phyloP scores from a whole-genome alignment of 53 echinoderm and acorn worm genomes.

The Hippasteria phrygiana region DNA sequence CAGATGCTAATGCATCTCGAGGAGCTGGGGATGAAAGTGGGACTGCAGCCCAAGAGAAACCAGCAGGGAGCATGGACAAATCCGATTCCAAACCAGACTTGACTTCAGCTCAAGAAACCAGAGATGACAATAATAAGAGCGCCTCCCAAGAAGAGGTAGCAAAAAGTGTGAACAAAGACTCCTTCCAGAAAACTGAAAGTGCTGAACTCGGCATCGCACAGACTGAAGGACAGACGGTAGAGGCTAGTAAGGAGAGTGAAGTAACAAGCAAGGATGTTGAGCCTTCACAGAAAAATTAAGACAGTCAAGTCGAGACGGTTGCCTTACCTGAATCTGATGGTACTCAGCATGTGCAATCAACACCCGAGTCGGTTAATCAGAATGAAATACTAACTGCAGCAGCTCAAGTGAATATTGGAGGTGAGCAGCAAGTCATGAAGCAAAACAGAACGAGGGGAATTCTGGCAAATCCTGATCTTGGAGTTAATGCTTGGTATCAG shows the following conservation, averaged over 20 bases:
- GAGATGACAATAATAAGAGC: not conserved
- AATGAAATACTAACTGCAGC: not conserved
- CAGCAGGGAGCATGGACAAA: not conserved
- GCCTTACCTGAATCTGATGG: not conserved
- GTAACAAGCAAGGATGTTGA: not conserved
- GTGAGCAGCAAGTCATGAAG: too few relatives aligned
- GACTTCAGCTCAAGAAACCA: constrained; percentile 7
- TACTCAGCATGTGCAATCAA: not conserved
- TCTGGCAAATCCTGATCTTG: too few relatives aligned
- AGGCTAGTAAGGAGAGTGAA: not conserved
- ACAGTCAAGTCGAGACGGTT: not conserved
- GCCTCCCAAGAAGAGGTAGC: not conserved
- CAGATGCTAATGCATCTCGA: not conserved
- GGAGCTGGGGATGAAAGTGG: not conserved
- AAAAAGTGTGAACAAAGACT: not conserved
- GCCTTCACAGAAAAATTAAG: not conserved
- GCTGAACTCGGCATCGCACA: too few relatives aligned
- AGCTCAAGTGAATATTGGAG: not conserved
- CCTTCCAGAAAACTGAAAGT: not conserved
- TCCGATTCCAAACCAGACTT: not conserved
- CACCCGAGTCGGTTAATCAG: not conserved
- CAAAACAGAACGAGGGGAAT: too few relatives aligned
- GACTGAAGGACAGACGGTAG: constrained; percentile 4
- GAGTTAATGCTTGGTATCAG: too few relatives aligned
- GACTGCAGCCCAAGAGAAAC: constrained; percentile 20